phyloP scores from a whole-genome alignment of 2,113 vertebrate species.

The Rousettus leschenaultii region DNA sequence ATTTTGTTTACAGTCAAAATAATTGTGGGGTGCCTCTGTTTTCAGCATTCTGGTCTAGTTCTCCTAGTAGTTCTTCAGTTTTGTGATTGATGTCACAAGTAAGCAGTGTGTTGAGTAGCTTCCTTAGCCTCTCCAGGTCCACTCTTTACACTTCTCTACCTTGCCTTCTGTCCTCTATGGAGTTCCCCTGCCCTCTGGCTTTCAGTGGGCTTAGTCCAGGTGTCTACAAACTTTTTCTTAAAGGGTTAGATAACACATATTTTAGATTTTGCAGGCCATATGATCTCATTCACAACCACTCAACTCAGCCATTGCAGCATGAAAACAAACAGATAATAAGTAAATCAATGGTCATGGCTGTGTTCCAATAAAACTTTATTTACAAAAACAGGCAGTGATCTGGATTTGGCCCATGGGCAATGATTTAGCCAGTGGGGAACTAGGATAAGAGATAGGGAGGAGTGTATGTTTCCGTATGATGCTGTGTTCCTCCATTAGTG shows the following conservation, averaged over 20 bases:
- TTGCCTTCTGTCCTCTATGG: too few species aligned
- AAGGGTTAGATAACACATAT: background rate
- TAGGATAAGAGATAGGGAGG: background rate
- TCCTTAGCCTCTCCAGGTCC: rapidly evolving
- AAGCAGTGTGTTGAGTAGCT: too few species aligned
- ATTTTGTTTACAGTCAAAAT: background rate
- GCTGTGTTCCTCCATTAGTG: background rate
- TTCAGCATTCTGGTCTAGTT: background rate
- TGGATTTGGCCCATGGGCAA: background rate
- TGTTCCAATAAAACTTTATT: background rate
- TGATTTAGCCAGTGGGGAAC: background rate
- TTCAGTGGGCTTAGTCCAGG: background rate
- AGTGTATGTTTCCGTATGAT: background rate
- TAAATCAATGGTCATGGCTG: background rate
- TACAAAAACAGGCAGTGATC: background rate
- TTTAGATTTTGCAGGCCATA: background rate
- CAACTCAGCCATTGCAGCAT: background rate
- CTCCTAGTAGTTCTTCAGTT: background rate
- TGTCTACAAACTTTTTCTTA: background rate
- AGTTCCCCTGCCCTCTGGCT: background rate
- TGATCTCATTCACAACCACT: background rate
- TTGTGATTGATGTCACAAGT: background rate
- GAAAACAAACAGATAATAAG: background rate
- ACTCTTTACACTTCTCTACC: background rate
- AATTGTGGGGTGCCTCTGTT: background rate